A percentile compares a stretch with the other conserved stretches of the same genome.
These are phyloP conservation scores for Brachyistius frenatus DNA, from an alignment of 2,113 vertebrate genomes.

Conservation along the genomic window DNA sequence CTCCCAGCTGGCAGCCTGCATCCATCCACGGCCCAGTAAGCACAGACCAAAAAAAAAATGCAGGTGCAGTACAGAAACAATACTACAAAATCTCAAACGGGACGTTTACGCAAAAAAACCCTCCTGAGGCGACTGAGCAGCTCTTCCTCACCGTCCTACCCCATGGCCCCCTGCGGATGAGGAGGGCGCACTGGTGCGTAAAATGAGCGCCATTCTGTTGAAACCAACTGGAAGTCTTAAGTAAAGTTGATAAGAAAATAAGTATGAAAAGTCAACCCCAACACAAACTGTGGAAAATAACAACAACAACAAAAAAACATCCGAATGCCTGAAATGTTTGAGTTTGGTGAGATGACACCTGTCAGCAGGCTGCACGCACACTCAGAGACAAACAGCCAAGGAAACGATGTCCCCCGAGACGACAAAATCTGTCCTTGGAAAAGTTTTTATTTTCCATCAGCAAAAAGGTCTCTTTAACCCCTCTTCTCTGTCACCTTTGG, in stretches of 20 bases:
- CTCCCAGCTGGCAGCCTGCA: constrained; percentile 16
- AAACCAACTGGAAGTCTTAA: background rate
- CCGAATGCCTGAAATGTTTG: background rate
- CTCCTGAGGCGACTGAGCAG: background rate
- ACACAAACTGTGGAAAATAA: background rate
- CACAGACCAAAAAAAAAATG: background rate
- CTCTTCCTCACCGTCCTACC: constrained; percentile 68
- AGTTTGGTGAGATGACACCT: constrained; percentile 52
- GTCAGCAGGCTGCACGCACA: constrained; percentile 25
- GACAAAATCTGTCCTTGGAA: too few species aligned
- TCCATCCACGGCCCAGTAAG: background rate
- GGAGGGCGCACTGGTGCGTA: background rate
- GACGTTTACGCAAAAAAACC: accelerated
- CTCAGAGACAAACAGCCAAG: background rate
- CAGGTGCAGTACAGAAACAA: background rate
- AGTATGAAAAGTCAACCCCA: accelerated
- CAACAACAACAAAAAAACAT: background rate
- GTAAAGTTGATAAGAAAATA: background rate
- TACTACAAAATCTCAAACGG: background rate
- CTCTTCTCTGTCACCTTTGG: too few species aligned
- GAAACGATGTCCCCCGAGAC: background rate
- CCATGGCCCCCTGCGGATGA: constrained; percentile 62
- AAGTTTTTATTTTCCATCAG: too few species aligned
- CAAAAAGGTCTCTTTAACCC: too few species aligned
- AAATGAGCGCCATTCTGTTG: background rate